Evolutionary conservation across 2,797 vertebrate genomes (phyloP).

Genomic region (Acridotheres tristis): DNA sequence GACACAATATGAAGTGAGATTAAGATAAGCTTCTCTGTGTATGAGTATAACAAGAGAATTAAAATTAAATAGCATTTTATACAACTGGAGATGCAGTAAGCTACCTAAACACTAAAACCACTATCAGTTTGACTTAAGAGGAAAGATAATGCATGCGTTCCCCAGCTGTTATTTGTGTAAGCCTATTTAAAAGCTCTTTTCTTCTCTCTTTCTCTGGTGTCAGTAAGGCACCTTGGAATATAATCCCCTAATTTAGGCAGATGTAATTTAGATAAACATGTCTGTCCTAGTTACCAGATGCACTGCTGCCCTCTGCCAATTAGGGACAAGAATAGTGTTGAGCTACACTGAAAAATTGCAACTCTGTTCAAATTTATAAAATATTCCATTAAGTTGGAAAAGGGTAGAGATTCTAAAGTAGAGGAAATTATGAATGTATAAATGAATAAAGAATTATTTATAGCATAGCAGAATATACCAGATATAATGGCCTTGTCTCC

Average conservation of each 20-base stretch:
- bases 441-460: neutral
- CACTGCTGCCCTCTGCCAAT: neutral
- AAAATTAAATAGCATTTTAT: conserved; percentile 32
- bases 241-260: neutral
- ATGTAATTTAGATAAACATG: neutral
- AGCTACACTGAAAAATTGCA: neutral
- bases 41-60: neutral
- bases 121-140: neutral
- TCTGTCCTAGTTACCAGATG: neutral
- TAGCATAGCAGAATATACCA: neutral
- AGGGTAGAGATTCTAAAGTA: neutral
- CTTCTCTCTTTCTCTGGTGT: neutral
- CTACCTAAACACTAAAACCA: neutral
- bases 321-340: neutral
- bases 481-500: neutral
- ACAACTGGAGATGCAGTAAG: neutral
- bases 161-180: neutral
- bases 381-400: neutral
- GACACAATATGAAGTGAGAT: conserved; percentile 23
- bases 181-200: neutral
- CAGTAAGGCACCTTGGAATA: neutral
- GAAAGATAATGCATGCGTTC: neutral
- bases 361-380: neutral
- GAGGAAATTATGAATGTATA: neutral
- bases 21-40: neutral